Evolutionary conservation across 1,140 invertebrate genomes (phyloP).

Genomic region (Hypothenemus hampei): DNA sequence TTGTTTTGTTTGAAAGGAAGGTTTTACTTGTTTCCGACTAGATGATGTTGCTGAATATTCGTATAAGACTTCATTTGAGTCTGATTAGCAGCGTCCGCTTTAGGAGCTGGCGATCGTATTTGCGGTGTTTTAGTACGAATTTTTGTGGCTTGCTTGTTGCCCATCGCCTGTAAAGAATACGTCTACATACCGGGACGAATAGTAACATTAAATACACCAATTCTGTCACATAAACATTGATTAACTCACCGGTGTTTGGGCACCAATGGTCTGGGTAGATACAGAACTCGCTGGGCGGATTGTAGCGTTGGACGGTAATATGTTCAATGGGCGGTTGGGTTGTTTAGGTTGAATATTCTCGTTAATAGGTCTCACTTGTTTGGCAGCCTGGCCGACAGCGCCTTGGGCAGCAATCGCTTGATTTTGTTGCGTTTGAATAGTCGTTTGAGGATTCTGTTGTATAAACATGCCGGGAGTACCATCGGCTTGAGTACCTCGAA

Average conservation of each 20-base stretch:
- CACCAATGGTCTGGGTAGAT: conserved; percentile 69
- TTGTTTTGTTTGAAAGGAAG: conserved; percentile 5
- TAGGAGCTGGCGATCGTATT: conserved; percentile 59
- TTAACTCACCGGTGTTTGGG: conserved; percentile 54
- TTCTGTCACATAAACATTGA: not conserved
- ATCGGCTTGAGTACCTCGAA: conserved; percentile 72
- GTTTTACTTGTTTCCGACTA: conserved; percentile 45
- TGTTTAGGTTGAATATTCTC: conserved; percentile 51
- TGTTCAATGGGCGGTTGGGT: conserved; percentile 55
- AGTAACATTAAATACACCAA: not conserved
- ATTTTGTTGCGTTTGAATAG: conserved; percentile 52
- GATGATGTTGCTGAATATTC: conserved; percentile 47
- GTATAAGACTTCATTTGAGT: conserved; percentile 51
- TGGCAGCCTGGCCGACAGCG: conserved; percentile 53
- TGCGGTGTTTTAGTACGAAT: conserved; percentile 47
- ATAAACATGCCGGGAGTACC: conserved; percentile 71
- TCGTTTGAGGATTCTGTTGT: conserved; percentile 71
- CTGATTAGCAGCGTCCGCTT: conserved; percentile 68
- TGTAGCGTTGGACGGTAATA: conserved; percentile 60
- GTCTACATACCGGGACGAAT: conserved; percentile 23
- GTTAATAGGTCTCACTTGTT: conserved; percentile 49
- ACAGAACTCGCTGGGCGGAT: conserved; percentile 71
- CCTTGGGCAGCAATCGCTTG: conserved; percentile 51
- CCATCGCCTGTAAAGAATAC: conserved; percentile 40
- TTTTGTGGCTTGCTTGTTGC: conserved; percentile 50